A percentile compares a stretch with the other conserved stretches of the same genome.
phyloP scores from a whole-genome alignment of 2,888 invertebrate species.

The Caenorhabditis sulstoni region DNA sequence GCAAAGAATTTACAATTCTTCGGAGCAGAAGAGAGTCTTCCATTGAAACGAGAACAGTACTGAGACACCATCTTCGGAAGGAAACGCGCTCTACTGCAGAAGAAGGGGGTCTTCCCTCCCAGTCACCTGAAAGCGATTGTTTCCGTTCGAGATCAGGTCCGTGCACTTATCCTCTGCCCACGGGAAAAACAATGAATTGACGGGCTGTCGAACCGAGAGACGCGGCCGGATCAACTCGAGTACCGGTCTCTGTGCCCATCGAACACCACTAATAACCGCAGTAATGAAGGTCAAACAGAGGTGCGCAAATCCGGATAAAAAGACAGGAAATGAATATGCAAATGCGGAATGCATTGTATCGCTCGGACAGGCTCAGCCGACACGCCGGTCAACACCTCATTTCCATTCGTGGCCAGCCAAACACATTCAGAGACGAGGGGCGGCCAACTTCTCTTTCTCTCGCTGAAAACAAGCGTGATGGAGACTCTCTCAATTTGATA shows the following conservation, averaged over 20 bases:
- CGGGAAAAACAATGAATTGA: not conserved
- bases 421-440: conserved; percentile 10
- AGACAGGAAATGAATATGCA: conserved; percentile 54
- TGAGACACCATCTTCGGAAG: too few species aligned
- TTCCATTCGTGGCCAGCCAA: too few species aligned
- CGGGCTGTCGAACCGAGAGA: too few species aligned
- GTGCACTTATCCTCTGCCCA: not conserved
- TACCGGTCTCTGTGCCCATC: not conserved
- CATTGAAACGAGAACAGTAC: too few species aligned
- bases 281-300: conserved; percentile 7
- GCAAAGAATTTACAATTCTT: not conserved
- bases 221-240: not conserved
- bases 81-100: not conserved
- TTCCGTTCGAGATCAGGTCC: too few species aligned
- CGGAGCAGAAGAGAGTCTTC: not conserved
- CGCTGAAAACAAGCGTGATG: too few species aligned
- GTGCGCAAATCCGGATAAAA: conserved; percentile 47
- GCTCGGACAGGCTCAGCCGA: conserved; percentile 9
- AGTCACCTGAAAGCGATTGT: too few species aligned
- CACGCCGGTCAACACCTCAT: conserved; percentile 39
- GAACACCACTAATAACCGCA: conserved; percentile 16
- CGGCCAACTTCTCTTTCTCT: not conserved
- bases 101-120: too few species aligned
- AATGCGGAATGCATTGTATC: conserved; percentile 41
- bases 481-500: conserved; percentile 13